These are phyloP conservation scores for Hippocampus kuda DNA, from an alignment of 2,797 vertebrate genomes.

Conservation along the genomic window DNA sequence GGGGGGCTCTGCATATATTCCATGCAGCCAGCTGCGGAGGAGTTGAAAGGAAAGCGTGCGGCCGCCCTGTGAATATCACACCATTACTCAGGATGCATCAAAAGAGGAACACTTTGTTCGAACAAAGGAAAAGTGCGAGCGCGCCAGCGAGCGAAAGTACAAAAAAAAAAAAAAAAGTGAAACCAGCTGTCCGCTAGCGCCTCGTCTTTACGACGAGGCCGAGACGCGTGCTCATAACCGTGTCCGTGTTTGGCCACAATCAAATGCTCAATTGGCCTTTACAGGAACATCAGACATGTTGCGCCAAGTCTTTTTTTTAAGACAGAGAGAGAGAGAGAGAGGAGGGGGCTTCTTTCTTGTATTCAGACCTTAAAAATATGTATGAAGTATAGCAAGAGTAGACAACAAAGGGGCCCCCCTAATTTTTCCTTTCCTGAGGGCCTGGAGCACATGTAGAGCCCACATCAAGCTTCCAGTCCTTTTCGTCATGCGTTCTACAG, in stretches of 20 bases:
- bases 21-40: constrained; percentile 46
- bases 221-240: constrained; percentile 38
- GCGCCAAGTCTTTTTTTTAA: constrained; percentile 19
- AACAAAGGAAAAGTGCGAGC: constrained; percentile 41
- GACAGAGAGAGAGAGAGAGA: accelerated
- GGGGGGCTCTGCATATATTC: constrained; percentile 38
- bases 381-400: constrained; percentile 50
- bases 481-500: constrained; percentile 38
- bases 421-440: constrained; percentile 54
- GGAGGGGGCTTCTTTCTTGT: constrained; percentile 23
- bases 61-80: constrained; percentile 68
- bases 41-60: constrained; percentile 57
- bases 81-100: constrained; percentile 80
- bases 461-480: constrained; percentile 56
- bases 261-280: constrained; percentile 61
- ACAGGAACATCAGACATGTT: constrained; percentile 60
- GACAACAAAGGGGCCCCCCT: constrained; percentile 54
- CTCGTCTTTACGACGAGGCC: constrained; percentile 60
- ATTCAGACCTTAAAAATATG: constrained; percentile 49
- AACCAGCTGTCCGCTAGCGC: constrained; percentile 77
- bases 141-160: constrained; percentile 25
- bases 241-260: constrained; percentile 55
- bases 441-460: constrained; percentile 31
- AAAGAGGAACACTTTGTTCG: constrained; percentile 61
- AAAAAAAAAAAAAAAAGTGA: constrained; percentile 53